Evolutionary conservation across 2,888 invertebrate genomes (phyloP).

Genomic region (Lasioglossum calceatum): DNA sequence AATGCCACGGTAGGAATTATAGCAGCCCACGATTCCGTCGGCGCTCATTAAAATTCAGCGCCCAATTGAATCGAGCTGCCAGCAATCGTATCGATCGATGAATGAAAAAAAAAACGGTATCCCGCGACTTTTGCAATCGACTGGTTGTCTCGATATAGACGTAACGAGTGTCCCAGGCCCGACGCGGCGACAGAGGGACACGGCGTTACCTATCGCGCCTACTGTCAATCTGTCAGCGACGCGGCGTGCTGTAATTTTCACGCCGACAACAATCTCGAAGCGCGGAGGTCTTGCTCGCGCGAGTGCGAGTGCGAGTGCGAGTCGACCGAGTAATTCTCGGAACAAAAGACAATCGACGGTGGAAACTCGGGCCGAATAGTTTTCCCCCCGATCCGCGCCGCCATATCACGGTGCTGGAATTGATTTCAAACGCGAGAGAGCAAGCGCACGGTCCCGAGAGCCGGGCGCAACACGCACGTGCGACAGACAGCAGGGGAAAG

Average conservation of each 20-base stretch:
- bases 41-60: neutral
- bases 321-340: constrained; percentile 42
- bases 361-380: constrained; percentile 59
- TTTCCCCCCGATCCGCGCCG: constrained; percentile 35
- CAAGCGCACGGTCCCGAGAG: neutral
- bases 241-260: constrained; percentile 56
- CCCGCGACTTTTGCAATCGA: constrained; percentile 23
- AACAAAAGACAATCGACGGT: constrained; percentile 57
- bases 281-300: neutral
- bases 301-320: neutral
- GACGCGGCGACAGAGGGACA: constrained; percentile 36
- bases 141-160: constrained; percentile 43
- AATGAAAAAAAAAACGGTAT: neutral
- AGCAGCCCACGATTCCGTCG: neutral
- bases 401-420: constrained; percentile 34
- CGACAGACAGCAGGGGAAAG: constrained; percentile 7
- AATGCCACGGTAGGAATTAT: neutral
- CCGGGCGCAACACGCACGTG: neutral
- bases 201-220: constrained; percentile 53
- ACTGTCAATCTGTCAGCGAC: constrained; percentile 60
- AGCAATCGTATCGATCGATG: neutral
- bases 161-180: constrained; percentile 47
- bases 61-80: neutral
- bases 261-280: constrained; percentile 52
- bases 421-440: constrained; percentile 51